These are phyloP conservation scores for Cremastinae sp. DNA, from an alignment of 2,888 invertebrate genomes.

Conservation along the genomic window DNA sequence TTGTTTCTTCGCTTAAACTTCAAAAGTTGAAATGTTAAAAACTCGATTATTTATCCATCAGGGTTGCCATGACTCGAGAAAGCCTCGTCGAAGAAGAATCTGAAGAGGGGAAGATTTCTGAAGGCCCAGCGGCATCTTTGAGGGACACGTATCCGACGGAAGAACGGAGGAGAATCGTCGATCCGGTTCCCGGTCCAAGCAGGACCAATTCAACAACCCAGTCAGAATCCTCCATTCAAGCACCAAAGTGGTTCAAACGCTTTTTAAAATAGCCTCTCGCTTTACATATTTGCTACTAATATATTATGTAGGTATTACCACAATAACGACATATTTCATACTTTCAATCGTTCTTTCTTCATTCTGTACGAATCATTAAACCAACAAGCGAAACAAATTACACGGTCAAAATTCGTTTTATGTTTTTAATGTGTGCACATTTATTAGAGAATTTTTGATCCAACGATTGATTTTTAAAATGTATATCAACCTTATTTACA, in stretches of 20 bases:
- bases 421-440: too few species aligned
- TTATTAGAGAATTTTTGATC: too few species aligned
- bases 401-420: slow-evolving; percentile 37
- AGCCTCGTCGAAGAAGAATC: slow-evolving; percentile 48
- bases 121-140: slow-evolving; percentile 26
- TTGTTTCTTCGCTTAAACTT: not conserved
- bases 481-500: slow-evolving; percentile 60
- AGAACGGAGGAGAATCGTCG: slow-evolving; percentile 25
- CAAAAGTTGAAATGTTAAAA: slow-evolving; percentile 12
- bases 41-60: slow-evolving; percentile 33
- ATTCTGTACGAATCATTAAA: too few species aligned
- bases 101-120: slow-evolving; percentile 39
- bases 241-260: slow-evolving; percentile 71
- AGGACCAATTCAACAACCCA: slow-evolving; percentile 52
- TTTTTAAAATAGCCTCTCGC: slow-evolving; percentile 66
- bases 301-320: too few species aligned
- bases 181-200: slow-evolving; percentile 53
- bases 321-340: too few species aligned
- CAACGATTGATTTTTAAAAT: too few species aligned
- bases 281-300: too few species aligned
- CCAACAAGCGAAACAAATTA: too few species aligned
- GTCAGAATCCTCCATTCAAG: slow-evolving; percentile 60
- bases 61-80: slow-evolving; percentile 63
- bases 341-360: slow-evolving; percentile 23
- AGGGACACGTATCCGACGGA: slow-evolving; percentile 14